These are phyloP conservation scores for Chaetodon auriga DNA, from an alignment of 2,113 vertebrate species.

Conservation along the genomic window DNA sequence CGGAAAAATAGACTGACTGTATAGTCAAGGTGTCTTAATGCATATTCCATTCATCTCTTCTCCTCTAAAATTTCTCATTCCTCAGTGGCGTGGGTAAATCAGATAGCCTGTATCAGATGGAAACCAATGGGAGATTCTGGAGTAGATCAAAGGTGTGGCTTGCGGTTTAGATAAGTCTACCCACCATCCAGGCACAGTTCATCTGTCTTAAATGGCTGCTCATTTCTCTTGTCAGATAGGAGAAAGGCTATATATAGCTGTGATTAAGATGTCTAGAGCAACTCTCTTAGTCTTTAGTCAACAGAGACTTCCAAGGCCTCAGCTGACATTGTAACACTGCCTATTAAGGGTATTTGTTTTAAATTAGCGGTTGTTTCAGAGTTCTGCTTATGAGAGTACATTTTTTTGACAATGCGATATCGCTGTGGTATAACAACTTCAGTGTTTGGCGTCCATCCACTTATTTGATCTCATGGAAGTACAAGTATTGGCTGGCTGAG, in stretches of 20 bases:
- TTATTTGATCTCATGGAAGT: constrained; percentile 51
- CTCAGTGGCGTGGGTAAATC: constrained; percentile 68
- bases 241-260: constrained; percentile 72
- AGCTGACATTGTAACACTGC: constrained; percentile 29
- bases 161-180: constrained; percentile 79
- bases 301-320: constrained; percentile 61
- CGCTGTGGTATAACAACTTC: constrained; percentile 8
- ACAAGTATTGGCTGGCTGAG: constrained; percentile 33
- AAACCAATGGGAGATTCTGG: constrained; percentile 73
- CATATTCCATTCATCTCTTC: constrained; percentile 81
- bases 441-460: constrained; percentile 42
- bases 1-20: constrained; percentile 70
- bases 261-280: constrained; percentile 77
- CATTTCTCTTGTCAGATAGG: constrained; percentile 83
- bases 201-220: constrained; percentile 82
- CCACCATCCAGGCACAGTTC: constrained; percentile 79
- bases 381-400: background rate
- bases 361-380: constrained; percentile 50
- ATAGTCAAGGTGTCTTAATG: constrained; percentile 74
- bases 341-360: constrained; percentile 65
- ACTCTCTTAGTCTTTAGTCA: constrained; percentile 63
- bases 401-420: constrained; percentile 50
- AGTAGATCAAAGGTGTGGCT: constrained; percentile 81
- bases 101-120: constrained; percentile 80
- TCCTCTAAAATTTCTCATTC: constrained; percentile 71